Evolutionary conservation across 2,888 invertebrate species (phyloP).

Genomic region (Glyphotaelius pellucidus): DNA sequence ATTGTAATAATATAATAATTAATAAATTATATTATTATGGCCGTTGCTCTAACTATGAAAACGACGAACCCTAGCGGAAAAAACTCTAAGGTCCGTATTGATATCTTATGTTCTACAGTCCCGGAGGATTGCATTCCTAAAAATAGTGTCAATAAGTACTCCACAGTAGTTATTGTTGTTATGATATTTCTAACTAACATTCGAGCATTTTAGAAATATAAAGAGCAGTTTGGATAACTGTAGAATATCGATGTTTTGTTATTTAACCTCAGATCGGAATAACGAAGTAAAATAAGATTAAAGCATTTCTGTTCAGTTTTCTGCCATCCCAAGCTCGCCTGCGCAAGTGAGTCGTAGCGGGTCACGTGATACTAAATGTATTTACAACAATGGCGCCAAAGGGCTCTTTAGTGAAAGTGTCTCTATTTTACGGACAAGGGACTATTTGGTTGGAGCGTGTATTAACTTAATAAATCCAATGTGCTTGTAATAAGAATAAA

Average conservation of each 20-base stretch:
- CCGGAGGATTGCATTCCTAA: conserved; percentile 73
- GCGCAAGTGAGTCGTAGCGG: conserved; percentile 73
- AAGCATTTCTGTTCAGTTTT: conserved; percentile 46
- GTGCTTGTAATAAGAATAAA: conserved; percentile 54
- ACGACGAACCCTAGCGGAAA: conserved; percentile 68
- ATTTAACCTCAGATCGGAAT: conserved; percentile 17
- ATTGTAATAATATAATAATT: no score
- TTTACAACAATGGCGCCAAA: conserved; percentile 79
- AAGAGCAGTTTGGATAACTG: conserved; percentile 38
- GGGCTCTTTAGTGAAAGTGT: conserved; percentile 67
- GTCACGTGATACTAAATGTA: conserved; percentile 77
- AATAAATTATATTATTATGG: not conserved
- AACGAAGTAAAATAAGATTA: conserved; percentile 29
- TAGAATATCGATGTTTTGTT: conserved; percentile 34
- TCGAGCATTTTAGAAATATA: conserved; percentile 31
- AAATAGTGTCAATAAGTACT: conserved; percentile 71
- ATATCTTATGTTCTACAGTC: conserved; percentile 75
- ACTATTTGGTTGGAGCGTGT: conserved; percentile 69
- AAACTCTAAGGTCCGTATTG: conserved; percentile 74
- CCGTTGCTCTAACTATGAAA: conserved; percentile 36
- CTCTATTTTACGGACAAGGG: conserved; percentile 67
- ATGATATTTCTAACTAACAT: conserved; percentile 48
- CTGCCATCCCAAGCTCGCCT: conserved; percentile 69
- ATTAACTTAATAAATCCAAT: conserved; percentile 15
- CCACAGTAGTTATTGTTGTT: conserved; percentile 57